Percentiles rank a stretch among this genome's conserved stretches.
Conservation (phyloP, 2,797 vertebrate genomes). For the Chiloscyllium punctatum region DNA sequence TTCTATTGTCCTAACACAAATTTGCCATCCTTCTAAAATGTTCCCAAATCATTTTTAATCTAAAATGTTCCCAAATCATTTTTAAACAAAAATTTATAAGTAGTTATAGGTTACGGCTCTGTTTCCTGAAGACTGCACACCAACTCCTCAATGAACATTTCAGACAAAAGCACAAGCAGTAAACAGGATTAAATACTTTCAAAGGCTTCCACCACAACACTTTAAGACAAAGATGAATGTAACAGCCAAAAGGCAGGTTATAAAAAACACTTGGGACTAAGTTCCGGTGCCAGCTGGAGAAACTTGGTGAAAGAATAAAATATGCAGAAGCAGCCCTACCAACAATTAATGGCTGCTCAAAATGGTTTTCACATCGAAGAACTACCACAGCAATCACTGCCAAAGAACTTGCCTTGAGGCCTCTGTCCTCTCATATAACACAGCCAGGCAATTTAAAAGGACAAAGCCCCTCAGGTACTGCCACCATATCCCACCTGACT, state of each 20-base stretch:
- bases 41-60: background rate
- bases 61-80: background rate
- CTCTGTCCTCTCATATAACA: background rate
- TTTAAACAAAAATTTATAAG: background rate
- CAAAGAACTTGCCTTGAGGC: background rate
- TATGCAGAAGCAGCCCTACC: background rate
- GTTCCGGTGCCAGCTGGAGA: background rate
- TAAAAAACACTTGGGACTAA: background rate
- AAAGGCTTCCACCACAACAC: background rate
- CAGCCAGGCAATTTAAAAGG: background rate
- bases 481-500: background rate
- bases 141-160: background rate
- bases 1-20: background rate
- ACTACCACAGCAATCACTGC: background rate
- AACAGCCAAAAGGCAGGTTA: background rate
- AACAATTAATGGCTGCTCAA: background rate
- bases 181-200: background rate
- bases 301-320: background rate
- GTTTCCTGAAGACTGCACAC: background rate
- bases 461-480: conserved; percentile 20
- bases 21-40: background rate
- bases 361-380: background rate
- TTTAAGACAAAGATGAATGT: background rate
- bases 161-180: background rate
- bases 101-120: background rate